These are phyloP conservation scores for Gasteruption jaculator DNA, from an alignment of 2,888 invertebrate genomes.

Conservation along the genomic window DNA sequence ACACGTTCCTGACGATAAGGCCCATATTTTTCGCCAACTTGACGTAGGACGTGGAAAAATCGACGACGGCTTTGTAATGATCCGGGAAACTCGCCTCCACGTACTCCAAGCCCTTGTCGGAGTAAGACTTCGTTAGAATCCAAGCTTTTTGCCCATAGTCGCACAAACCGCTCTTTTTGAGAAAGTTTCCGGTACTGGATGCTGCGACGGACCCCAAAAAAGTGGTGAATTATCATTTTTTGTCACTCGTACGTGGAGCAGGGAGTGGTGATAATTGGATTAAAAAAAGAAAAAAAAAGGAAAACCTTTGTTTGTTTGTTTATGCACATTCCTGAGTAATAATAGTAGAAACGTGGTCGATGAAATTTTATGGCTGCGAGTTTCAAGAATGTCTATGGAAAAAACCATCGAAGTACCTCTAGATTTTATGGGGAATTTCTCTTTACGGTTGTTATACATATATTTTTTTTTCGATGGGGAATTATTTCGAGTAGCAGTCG, in stretches of 20 bases:
- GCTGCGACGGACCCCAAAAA: no score
- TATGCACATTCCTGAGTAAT: no score
- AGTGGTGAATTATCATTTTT: neutral
- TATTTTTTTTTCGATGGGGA: no score
- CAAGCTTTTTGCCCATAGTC: constrained; percentile 63
- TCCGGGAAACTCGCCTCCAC: constrained; percentile 67
- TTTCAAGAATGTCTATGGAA: no score
- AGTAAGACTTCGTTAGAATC: constrained; percentile 59
- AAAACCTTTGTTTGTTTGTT: constrained; percentile 5
- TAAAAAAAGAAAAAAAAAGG: constrained; percentile 1
- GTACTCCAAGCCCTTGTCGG: constrained; percentile 63
- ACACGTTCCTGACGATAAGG: constrained; percentile 55
- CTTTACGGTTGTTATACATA: no score
- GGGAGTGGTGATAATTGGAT: no score
- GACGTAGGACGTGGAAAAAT: constrained; percentile 60
- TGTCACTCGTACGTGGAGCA: neutral
- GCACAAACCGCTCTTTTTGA: constrained; percentile 63
- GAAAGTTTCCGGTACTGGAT: constrained; percentile 62
- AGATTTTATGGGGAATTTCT: no score
- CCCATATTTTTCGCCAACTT: constrained; percentile 60
- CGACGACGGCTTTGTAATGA: constrained; percentile 58
- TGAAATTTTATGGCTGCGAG: no score
- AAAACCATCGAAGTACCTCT: no score
- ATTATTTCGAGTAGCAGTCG: no score
- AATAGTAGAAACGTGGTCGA: no score